Evolutionary conservation across 2,113 vertebrate species (phyloP).

Genomic region (Larimichthys polyactis): DNA sequence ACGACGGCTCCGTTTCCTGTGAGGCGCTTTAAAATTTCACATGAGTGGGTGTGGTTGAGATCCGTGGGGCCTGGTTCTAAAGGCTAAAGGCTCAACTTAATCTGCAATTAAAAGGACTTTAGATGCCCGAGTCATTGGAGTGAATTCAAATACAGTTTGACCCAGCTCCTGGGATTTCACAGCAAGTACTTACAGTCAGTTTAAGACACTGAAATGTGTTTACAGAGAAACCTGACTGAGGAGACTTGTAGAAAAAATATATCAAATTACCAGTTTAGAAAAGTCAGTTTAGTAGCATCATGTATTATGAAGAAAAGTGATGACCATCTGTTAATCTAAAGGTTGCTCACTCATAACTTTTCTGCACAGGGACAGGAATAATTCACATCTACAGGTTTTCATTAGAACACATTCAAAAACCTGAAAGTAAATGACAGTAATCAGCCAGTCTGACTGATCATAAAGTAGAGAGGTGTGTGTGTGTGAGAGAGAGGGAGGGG

Average conservation of each 20-base stretch:
- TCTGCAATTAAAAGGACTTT: slow-evolving; percentile 35
- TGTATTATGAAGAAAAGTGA: not conserved
- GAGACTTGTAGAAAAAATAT: too few species aligned
- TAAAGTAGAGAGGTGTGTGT: not conserved
- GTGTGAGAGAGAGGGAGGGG: not conserved
- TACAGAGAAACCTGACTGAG: too few species aligned
- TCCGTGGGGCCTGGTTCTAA: not conserved
- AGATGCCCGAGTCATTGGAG: slow-evolving; percentile 16
- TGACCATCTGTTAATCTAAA: too few species aligned
- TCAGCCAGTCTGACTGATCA: too few species aligned
- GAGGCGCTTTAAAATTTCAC: not conserved
- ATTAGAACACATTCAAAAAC: not conserved
- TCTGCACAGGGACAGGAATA: not conserved
- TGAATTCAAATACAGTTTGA: slow-evolving; percentile 18
- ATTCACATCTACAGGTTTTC: not conserved
- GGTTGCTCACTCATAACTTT: not conserved
- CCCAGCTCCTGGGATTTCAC: slow-evolving; percentile 8
- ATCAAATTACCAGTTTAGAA: not conserved
- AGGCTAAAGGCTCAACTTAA: slow-evolving; percentile 8
- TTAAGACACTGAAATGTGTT: not conserved
- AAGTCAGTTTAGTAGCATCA: not conserved
- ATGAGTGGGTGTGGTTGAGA: not conserved
- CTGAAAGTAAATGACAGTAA: not conserved
- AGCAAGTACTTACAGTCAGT: not conserved
- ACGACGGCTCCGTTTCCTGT: not conserved